Evolutionary conservation across 2,113 vertebrate species (phyloP).

Genomic region (Cercopithecus mona): DNA sequence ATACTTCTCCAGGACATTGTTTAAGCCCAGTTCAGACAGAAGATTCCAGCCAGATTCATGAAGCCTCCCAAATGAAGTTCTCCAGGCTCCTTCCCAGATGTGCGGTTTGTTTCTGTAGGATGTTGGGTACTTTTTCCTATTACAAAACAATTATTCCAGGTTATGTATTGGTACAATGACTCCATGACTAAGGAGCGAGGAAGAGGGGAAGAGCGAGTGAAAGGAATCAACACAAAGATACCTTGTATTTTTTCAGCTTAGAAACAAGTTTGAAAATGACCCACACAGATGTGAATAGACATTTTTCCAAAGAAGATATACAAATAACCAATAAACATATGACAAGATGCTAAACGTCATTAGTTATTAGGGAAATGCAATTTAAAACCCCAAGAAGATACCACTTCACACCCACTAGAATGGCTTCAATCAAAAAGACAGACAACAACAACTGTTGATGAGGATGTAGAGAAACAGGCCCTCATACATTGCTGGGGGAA

Average conservation of each 20-base stretch:
- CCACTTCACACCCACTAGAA: background rate
- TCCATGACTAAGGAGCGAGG: background rate
- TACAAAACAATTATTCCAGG: background rate
- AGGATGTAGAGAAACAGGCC: background rate
- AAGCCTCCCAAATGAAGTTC: background rate
- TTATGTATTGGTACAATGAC: background rate
- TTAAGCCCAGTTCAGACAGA: background rate
- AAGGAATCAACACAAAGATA: background rate
- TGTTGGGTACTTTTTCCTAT: background rate
- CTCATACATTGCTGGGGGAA: background rate
- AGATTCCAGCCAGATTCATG: background rate
- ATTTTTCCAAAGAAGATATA: background rate
- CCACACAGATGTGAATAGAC: background rate
- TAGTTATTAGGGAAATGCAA: background rate
- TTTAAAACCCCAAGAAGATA: background rate
- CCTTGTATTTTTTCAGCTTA: background rate
- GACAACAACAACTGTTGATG: background rate
- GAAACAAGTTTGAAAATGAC: background rate
- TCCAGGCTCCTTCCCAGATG: background rate
- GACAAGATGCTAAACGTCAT: background rate
- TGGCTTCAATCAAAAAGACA: background rate
- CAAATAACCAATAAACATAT: background rate
- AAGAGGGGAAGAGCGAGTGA: background rate
- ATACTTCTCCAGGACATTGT: background rate
- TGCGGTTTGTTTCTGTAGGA: background rate